These are phyloP conservation scores for Dendronephthya gigantea DNA, from an alignment of 64 coral and sea anemone genomes.

Conservation along the genomic window DNA sequence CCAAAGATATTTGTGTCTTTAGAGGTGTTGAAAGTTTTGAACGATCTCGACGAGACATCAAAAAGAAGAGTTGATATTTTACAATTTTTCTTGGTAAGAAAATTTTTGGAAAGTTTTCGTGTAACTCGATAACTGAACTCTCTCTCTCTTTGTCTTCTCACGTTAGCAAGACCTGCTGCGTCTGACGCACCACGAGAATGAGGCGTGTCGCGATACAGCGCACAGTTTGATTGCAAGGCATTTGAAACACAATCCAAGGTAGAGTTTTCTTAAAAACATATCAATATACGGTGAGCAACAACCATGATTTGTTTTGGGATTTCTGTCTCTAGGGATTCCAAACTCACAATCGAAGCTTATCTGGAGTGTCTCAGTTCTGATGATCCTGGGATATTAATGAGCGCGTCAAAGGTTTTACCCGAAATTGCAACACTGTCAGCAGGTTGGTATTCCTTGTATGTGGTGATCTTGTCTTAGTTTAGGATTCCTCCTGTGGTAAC, in stretches of 20 bases:
- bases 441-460: slow-evolving; percentile 61
- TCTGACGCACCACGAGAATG: slow-evolving; percentile 36
- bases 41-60: slow-evolving; percentile 84
- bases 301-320: not conserved
- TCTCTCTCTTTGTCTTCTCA: not conserved
- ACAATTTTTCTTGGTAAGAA: slow-evolving; percentile 66
- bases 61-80: slow-evolving; percentile 92
- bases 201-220: slow-evolving; percentile 53
- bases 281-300: not conserved
- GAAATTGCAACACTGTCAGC: slow-evolving; percentile 63
- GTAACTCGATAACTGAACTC: not conserved
- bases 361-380: slow-evolving; percentile 68
- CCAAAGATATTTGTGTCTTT: not conserved
- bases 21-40: slow-evolving; percentile 61
- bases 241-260: slow-evolving; percentile 79
- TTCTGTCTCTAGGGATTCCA: slow-evolving; percentile 39
- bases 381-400: slow-evolving; percentile 48
- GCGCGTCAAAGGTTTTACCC: slow-evolving; percentile 63
- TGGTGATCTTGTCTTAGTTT: no score
- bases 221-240: slow-evolving; percentile 61
- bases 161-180: slow-evolving; percentile 57
- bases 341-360: slow-evolving; percentile 61
- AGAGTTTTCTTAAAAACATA: not conserved
- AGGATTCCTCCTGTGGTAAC: no score
- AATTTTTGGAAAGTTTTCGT: not conserved